These are phyloP conservation scores for Saccostrea echinata DNA, from an alignment of 1,140 invertebrate species.

Conservation along the genomic window DNA sequence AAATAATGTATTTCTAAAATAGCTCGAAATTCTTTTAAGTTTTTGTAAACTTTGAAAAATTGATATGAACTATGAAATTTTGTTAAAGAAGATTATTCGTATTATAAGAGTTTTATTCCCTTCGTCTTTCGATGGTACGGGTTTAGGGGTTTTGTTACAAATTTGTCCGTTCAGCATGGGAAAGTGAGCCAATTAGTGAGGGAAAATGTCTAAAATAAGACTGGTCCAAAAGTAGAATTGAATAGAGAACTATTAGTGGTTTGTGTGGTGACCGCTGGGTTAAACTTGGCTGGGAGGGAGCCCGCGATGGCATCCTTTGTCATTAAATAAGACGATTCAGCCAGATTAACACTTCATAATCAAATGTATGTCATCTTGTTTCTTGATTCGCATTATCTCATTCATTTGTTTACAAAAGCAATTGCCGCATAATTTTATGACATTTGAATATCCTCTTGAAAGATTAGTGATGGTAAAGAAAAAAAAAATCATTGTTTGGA, in stretches of 20 bases:
- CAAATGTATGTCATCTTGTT: conserved; percentile 29
- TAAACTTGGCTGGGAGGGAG: conserved; percentile 18
- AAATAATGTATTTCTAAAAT: neutral
- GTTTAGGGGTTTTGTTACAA: conserved; percentile 1
- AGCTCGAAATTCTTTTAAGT: neutral
- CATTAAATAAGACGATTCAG: conserved; percentile 29
- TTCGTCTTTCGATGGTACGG: neutral
- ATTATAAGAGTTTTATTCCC: neutral
- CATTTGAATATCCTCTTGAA: conserved; percentile 28
- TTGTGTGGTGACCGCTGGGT: conserved; percentile 7
- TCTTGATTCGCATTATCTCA: neutral
- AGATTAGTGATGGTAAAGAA: neutral
- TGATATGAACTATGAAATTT: neutral
- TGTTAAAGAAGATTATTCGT: neutral
- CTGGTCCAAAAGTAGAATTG: conserved; percentile 6
- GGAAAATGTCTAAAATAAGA: conserved; percentile 30
- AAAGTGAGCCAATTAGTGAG: conserved; percentile 31
- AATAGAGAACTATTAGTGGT: conserved; percentile 4
- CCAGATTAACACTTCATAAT: conserved; percentile 35
- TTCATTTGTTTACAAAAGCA: conserved; percentile 37
- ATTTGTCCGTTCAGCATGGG: conserved; percentile 13
- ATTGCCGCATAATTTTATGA: conserved; percentile 21
- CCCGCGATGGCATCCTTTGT: conserved; percentile 6
- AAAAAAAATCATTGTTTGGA: neutral
- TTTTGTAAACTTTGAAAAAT: neutral